phyloP scores from a whole-genome alignment of 2,113 vertebrate species.

The Paralichthys olivaceus region DNA sequence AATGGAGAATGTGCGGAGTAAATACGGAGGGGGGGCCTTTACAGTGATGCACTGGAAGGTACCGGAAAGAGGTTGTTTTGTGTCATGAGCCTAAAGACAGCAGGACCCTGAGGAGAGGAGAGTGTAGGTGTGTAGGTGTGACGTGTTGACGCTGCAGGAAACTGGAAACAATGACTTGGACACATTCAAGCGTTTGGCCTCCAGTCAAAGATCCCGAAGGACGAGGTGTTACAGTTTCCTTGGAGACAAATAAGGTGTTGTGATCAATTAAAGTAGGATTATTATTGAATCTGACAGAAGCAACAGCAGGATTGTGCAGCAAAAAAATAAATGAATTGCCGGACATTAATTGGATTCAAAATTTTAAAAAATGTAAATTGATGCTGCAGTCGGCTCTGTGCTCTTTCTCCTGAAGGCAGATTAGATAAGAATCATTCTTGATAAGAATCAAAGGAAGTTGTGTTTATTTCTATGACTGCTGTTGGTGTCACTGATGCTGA shows the following conservation, averaged over 20 bases:
- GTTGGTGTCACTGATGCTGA: no score
- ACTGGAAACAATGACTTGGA: slow-evolving; percentile 44
- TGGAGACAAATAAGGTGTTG: background rate
- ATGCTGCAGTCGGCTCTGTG: no score
- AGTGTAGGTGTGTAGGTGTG: slow-evolving; percentile 9
- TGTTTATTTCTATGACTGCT: no score
- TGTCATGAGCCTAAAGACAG: slow-evolving; percentile 14
- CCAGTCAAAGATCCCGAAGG: slow-evolving; percentile 8
- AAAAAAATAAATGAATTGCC: background rate
- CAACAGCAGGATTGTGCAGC: background rate
- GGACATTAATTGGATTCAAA: no score
- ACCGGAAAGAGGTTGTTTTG: background rate
- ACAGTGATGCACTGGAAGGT: no score
- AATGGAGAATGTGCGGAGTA: no score
- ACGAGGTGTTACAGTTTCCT: slow-evolving; percentile 7
- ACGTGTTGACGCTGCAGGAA: slow-evolving; percentile 36
- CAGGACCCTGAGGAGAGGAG: slow-evolving; percentile 10
- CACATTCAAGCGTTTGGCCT: slow-evolving; percentile 23
- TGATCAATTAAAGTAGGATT: background rate
- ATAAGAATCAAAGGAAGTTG: no score
- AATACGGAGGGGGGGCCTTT: no score
- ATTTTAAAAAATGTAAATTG: no score
- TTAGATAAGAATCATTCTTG: no score
- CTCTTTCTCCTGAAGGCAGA: no score
- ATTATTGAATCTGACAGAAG: background rate